Evolutionary conservation across 2,797 vertebrate species (phyloP).

Genomic region (Allochrocebus solatus): DNA sequence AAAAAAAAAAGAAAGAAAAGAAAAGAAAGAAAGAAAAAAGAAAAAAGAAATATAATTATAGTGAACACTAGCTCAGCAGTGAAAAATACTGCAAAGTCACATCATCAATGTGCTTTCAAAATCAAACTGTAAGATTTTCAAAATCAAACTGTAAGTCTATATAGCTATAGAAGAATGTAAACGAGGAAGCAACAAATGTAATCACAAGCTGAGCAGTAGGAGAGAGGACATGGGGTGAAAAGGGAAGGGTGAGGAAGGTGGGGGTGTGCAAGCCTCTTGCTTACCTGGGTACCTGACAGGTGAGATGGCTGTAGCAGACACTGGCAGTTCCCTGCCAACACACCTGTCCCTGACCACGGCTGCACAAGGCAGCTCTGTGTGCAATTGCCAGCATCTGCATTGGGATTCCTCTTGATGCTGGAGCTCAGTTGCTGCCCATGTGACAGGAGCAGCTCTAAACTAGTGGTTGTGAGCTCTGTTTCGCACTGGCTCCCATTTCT

Average conservation of each 20-base stretch:
- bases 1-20: accelerated
- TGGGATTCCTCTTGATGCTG: background rate
- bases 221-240: background rate
- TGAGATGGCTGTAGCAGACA: too few relatives aligned
- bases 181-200: background rate
- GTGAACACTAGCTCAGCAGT: background rate
- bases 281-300: too few relatives aligned
- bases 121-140: background rate
- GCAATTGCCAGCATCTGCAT: background rate
- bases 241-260: background rate
- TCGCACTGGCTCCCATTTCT: background rate
- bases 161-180: background rate
- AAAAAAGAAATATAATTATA: background rate
- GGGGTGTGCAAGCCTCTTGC: background rate
- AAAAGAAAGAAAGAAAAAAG: too few relatives aligned
- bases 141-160: background rate
- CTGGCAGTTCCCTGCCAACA: background rate
- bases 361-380: background rate
- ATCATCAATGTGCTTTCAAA: background rate
- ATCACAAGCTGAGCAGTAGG: background rate
- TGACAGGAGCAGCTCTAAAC: background rate
- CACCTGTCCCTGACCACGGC: background rate
- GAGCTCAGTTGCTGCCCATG: background rate
- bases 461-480: background rate
- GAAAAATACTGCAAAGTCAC: background rate